Base-by-base conservation (phyloP, 2,797 vertebrate genomes). In the Catamblyrhynchus diadema region DNA sequence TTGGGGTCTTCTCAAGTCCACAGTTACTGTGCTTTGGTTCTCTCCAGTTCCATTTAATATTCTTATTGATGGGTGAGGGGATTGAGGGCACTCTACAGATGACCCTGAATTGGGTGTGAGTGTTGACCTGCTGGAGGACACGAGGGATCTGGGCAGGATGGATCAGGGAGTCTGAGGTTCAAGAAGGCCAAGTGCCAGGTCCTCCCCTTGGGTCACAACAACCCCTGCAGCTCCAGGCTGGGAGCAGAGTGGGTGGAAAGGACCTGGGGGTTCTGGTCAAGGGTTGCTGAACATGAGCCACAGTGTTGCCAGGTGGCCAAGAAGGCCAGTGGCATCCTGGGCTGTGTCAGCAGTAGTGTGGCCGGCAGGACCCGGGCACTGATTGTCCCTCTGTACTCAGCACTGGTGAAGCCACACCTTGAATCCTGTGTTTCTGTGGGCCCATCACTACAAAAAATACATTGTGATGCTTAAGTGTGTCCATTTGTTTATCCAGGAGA, bases 101-200 rank as follows among this genome's bases (percentile, higher is more conserved):
- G 10, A 20, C 39, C 2, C 24, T 6, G 35, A 6, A 4, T 12
- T 54, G 41, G 8, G 8, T 8, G 2, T 35, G 28, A 77, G 17
- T 12, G 24, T 67, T 42, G 32, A 15, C 44, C 33, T 57, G 24
- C 39, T 39, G 7, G 16, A 21, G 57, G 7, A 33, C 21, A 3
- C 0, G 3, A 20, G 57, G 3, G 3, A 8, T 51, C 32, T 59
- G 60, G 39, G 8, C 18, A 48, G 44, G 39, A 35, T 73, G 65
- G 44, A 50, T 32, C 1, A 1, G 4, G 39, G 32, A n/a, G 9
- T 14, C 8, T 33, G 21, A 25, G 4, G 14, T 54, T 85, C 45
- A 39, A 0, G 32, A 39, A 48, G 16, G 4, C 28, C 15, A 5
- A 39, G 37, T n/a, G 42, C 11, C 0, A 0, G 21, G 8, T 45